phyloP scores from a whole-genome alignment of 1,140 invertebrate genomes.

The Adelges cooleyi region DNA sequence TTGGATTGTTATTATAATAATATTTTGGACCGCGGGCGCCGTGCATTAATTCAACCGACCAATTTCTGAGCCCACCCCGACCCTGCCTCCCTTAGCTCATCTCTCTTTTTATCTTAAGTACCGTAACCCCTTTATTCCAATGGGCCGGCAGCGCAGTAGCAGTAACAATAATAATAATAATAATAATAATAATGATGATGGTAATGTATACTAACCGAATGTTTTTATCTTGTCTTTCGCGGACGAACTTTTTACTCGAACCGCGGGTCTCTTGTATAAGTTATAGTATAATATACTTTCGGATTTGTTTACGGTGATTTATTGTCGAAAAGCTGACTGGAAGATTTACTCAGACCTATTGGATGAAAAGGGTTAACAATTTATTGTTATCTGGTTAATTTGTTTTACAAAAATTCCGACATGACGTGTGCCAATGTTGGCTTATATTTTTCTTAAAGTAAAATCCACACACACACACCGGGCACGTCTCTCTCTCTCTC shows the following conservation, averaged over 20 bases:
- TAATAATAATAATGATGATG: constrained; percentile 11
- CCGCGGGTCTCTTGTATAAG: no score
- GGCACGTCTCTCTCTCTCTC: no score
- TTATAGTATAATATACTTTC: neutral
- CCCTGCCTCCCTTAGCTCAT: no score
- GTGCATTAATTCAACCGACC: neutral
- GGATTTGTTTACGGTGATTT: constrained; percentile 3
- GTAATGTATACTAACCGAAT: no score
- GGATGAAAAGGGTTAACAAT: no score
- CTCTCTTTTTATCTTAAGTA: constrained; percentile 1
- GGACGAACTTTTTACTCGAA: no score
- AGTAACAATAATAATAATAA: constrained; percentile 2
- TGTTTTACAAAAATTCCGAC: neutral
- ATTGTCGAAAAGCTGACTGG: no score
- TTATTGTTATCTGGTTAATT: no score
- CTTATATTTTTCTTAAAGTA: constrained; percentile 17
- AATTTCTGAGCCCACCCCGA: neutral
- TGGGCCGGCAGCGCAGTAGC: neutral
- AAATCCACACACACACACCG: no score
- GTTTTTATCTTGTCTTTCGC: neutral
- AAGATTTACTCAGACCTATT: no score
- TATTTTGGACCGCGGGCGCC: constrained; percentile 1
- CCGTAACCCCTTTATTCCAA: neutral
- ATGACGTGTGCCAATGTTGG: neutral
- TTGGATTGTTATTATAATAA: neutral